Base-by-base conservation (phyloP, 2,888 invertebrate genomes). In the Aspidapion aeneum region DNA sequence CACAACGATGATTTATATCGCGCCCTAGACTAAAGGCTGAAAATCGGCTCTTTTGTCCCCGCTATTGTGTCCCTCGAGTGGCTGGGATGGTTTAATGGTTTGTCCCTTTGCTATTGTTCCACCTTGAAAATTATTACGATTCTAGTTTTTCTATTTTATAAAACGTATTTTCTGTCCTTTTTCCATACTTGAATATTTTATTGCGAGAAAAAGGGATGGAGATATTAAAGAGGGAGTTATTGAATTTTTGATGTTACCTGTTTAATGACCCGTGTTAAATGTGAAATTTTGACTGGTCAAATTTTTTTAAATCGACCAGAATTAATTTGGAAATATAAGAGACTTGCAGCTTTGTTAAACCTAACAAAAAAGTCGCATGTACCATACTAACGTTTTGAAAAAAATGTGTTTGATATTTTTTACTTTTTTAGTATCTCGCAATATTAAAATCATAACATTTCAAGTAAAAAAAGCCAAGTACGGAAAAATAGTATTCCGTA, bases 11-110 rank as follows among this genome's bases (percentile, higher is more conserved):
- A 48, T 52, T 52, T 52, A 52, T 52, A 52, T 52, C 52, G 19
- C 17, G 52, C 52, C 19, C 52, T 17, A 35, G 35, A 35, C 3
- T 35, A 35, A 52, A 52, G 52, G 52, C 19, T 18, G 5, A 70
- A 68, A 68, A 62, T 62, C 63, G 18, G 64, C 64, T 61, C 63
- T 58, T 66, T 71, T 69, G 68, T 68, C 66, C 66, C 70, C n/a
- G n/a, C 67, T 66, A 35, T 71, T 70, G 67, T 71, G 66, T 62
- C 60, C 22, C 22, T 66, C 66, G 69, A 71, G 71, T 70, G 69
- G 68, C 68, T 67, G 68, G 70, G 68, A 70, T 68, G 65, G 62
- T 67, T 64, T 70, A 70, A 67, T 70, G 67, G 70, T 65, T 62
- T 63, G 69, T 64, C 62, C 57, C 59, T 35, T n/a, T 7, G 62